Evolutionary conservation across 1,140 invertebrate species (phyloP).

Genomic region (Diuraphis noxia): DNA sequence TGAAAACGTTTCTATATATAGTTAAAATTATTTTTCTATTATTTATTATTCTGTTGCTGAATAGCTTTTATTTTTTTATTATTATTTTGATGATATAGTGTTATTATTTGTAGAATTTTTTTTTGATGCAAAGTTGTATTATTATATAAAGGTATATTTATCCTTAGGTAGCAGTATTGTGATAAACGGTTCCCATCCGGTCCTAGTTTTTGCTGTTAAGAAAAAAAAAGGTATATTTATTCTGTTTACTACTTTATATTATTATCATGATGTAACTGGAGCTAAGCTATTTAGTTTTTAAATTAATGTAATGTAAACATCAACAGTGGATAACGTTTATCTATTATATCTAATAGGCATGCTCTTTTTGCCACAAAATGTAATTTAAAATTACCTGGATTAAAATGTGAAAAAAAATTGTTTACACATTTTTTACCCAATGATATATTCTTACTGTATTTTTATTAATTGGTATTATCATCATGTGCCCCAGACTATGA

Average conservation of each 20-base stretch:
- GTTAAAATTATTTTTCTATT: not conserved
- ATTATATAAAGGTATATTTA: not conserved
- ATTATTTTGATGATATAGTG: not conserved
- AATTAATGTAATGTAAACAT: not conserved
- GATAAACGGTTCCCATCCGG: too few species aligned
- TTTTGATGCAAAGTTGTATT: not conserved
- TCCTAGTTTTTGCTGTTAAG: too few species aligned
- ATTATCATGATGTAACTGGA: not conserved
- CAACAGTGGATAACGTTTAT: not conserved
- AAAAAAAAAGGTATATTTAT: too few species aligned
- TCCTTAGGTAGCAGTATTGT: too few species aligned
- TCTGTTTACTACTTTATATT: not conserved
- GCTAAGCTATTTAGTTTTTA: not conserved
- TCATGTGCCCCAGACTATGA: not conserved
- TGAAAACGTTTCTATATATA: not conserved
- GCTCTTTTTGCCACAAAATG: not conserved
- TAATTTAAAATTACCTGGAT: not conserved
- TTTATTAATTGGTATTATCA: not conserved
- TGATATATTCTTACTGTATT: not conserved
- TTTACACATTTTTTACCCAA: too few species aligned
- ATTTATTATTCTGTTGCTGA: not conserved
- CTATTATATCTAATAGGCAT: not conserved
- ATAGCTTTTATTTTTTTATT: not conserved
- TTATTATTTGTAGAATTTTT: not conserved
- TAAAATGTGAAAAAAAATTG: too few species aligned